Evolutionary conservation across 2,113 vertebrate genomes (phyloP).

Genomic region (Colinus virginianus): DNA sequence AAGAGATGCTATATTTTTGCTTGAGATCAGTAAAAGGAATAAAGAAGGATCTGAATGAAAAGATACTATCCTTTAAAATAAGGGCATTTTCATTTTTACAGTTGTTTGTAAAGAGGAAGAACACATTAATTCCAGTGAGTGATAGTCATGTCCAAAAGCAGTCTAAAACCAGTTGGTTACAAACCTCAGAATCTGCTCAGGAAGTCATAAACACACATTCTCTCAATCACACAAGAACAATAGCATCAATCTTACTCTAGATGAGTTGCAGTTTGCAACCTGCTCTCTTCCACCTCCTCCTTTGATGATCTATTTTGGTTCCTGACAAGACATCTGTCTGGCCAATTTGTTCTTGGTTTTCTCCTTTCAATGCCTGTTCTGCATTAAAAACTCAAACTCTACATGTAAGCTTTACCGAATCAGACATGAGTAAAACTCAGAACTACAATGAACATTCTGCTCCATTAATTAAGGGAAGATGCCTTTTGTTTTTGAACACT

Average conservation of each 20-base stretch:
- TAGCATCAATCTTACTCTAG: neutral
- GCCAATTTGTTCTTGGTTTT: neutral
- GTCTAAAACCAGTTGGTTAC: neutral
- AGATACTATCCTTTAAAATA: neutral
- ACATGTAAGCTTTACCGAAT: neutral
- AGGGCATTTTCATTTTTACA: neutral
- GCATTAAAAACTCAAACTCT: constrained; percentile 4
- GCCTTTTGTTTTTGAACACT: neutral
- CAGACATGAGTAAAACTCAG: neutral
- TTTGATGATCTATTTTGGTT: neutral
- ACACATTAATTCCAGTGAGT: neutral
- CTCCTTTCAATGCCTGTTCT: constrained; percentile 47
- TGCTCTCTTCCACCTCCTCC: neutral
- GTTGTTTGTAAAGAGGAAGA: neutral
- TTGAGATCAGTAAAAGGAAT: neutral
- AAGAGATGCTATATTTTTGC: neutral
- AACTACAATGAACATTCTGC: neutral
- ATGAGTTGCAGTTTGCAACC: neutral
- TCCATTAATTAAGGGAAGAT: constrained; percentile 2
- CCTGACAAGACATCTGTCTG: neutral
- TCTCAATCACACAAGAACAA: neutral
- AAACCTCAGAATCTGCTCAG: neutral
- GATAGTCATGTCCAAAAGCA: neutral
- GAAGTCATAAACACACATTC: neutral
- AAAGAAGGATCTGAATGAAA: neutral